Percentiles rank a stretch among this genome's conserved stretches.
Conservation (phyloP, 2,888 invertebrate genomes). For the Lordiphosa andalusiaca region DNA sequence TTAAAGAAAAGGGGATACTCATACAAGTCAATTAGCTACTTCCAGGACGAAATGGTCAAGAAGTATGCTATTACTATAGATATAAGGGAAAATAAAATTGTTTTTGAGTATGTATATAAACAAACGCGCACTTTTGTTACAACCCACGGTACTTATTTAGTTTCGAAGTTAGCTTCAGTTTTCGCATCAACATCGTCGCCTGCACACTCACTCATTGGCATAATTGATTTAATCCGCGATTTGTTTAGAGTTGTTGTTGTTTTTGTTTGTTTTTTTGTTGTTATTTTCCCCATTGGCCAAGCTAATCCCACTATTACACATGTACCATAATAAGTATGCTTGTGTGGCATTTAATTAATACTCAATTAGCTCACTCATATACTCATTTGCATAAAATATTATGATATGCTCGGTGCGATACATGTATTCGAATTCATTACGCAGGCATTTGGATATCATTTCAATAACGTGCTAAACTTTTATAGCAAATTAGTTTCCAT, state of each 20-base stretch:
- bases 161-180: constrained; percentile 7
- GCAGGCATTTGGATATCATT: constrained; percentile 41
- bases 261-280: constrained; percentile 5
- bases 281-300: constrained; percentile 22
- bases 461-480: constrained; percentile 58
- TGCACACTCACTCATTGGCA: constrained; percentile 20
- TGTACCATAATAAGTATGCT: constrained; percentile 38
- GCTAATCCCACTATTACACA: constrained; percentile 45
- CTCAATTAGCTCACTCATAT: constrained; percentile 56
- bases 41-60: too few species aligned
- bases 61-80: too few species aligned
- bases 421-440: constrained; percentile 40
- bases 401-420: constrained; percentile 41
- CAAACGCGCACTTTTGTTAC: too few species aligned
- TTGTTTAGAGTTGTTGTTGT: constrained; percentile 5
- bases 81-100: too few species aligned
- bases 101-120: too few species aligned
- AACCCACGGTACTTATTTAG: constrained; percentile 2
- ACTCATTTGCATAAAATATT: constrained; percentile 61
- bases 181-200: too few species aligned
- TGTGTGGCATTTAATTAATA: constrained; percentile 56
- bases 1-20: too few species aligned
- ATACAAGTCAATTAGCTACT: too few species aligned
- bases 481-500: constrained; percentile 54
- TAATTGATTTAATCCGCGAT: constrained; percentile 49